These are phyloP conservation scores for Vanessa tameamea DNA, from an alignment of 1,140 invertebrate genomes.

Conservation along the genomic window DNA sequence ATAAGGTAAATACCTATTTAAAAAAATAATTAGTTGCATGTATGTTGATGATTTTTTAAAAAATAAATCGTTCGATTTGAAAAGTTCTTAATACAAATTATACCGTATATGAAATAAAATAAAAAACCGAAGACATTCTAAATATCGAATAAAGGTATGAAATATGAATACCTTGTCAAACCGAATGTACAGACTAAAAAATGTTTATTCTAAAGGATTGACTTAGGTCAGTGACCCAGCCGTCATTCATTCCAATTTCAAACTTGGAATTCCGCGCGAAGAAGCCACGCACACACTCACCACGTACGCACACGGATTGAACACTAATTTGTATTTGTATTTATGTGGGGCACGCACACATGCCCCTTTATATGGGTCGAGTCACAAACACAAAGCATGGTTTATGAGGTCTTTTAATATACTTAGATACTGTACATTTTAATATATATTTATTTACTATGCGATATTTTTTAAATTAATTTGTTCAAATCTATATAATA, in stretches of 20 bases:
- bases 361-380: conserved; percentile 64
- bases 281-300: conserved; percentile 62
- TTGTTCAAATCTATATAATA: background rate
- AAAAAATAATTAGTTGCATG: too few relatives aligned
- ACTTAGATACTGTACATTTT: conserved; percentile 23
- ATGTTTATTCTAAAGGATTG: conserved; percentile 54
- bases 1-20: too few relatives aligned
- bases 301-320: conserved; percentile 48
- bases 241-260: conserved; percentile 78
- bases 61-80: background rate
- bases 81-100: background rate
- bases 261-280: conserved; percentile 76
- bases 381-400: conserved; percentile 58
- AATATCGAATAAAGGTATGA: background rate
- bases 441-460: conserved; percentile 10
- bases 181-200: conserved; percentile 22
- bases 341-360: conserved; percentile 70
- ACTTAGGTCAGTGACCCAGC: conserved; percentile 73
- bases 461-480: background rate
- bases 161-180: conserved; percentile 6
- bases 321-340: conserved; percentile 68
- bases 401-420: conserved; percentile 33
- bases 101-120: background rate
- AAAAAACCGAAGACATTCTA: background rate
- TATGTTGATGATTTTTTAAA: too few relatives aligned